Evolutionary conservation across 2,113 vertebrate species (phyloP), one percentile per base, ranked within the genome.

Genomic region (Myotis yumanensis): DNA sequence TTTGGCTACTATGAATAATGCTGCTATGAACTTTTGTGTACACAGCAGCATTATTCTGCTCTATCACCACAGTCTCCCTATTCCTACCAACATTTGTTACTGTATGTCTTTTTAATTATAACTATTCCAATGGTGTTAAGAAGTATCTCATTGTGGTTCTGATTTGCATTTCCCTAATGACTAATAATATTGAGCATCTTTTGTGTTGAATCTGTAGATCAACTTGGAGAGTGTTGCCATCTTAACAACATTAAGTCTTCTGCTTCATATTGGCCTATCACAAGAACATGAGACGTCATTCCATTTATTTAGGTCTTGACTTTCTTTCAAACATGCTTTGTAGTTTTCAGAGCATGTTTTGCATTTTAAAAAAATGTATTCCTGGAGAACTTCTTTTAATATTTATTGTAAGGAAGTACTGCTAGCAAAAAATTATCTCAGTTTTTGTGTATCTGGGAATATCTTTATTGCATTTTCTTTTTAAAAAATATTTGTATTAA

Each of bases 21-120:
- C 32, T 59, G 46, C 10, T 30, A 73, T 57, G 25, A 71, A 72
- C 15, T 28, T 87, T 69, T 86, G 51, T 80, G 7, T n/a, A 28
- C 18, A 86, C 2, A 62, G 11, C 11, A 62, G 59, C 59, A 62
- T 62, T 62, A 28, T 62, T 62, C 59, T 62, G 59, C 25, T 28
- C 11, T 62, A 28, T 28, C 25, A 28, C 57, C 59, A 62, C 10
- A 62, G 59, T 73, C 25, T 91, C 72, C 32, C 57, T n/a, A 43
- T 54, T 80, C 32, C 16, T 83, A 52, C 18, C 17, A 64, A 43
- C 57, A 40, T 17, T 71, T 80, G 43, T 73, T 93, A 64, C 7
- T 66, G 14, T 81, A 35, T 82, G 14, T 85, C 51, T 82, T 64
- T 94, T 95, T 86, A 79, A 94, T 83, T 93, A 46, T 86, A 57